Conservation (phyloP, 2,797 vertebrate species). For the Varecia variegata region DNA sequence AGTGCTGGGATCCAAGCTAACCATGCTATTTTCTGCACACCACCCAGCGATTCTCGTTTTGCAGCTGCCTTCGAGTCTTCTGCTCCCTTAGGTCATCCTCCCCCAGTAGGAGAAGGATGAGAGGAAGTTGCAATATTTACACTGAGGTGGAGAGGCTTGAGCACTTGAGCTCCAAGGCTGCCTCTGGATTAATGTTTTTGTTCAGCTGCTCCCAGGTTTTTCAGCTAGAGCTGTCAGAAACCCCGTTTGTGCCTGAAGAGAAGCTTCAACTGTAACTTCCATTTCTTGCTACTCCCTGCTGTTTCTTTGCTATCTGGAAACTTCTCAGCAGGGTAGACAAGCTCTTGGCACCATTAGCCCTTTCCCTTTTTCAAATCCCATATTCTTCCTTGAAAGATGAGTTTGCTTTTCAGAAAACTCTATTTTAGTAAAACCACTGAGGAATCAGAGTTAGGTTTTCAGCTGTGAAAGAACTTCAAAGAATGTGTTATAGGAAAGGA, state of each 20-base stretch:
- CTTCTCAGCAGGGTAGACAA: background rate
- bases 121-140: slow-evolving; percentile 56
- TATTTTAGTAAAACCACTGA: background rate
- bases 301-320: background rate
- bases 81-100: background rate
- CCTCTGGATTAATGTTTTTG: background rate
- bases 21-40: background rate
- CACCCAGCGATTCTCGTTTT: background rate
- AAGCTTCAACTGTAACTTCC: background rate
- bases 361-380: background rate
- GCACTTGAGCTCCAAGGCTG: background rate
- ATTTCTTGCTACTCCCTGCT: background rate
- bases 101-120: background rate
- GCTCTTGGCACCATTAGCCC: background rate
- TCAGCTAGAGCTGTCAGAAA: background rate
- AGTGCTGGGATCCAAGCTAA: background rate
- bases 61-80: background rate
- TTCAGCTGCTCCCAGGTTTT: slow-evolving; percentile 6
- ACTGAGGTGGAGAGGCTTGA: background rate
- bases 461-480: background rate
- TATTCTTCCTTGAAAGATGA: background rate
- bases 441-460: background rate
- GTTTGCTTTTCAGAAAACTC: slow-evolving; percentile 1
- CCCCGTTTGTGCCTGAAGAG: background rate
- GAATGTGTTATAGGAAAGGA: background rate